Conservation (phyloP, 2,113 vertebrate genomes). For the Dinomys branickii region DNA sequence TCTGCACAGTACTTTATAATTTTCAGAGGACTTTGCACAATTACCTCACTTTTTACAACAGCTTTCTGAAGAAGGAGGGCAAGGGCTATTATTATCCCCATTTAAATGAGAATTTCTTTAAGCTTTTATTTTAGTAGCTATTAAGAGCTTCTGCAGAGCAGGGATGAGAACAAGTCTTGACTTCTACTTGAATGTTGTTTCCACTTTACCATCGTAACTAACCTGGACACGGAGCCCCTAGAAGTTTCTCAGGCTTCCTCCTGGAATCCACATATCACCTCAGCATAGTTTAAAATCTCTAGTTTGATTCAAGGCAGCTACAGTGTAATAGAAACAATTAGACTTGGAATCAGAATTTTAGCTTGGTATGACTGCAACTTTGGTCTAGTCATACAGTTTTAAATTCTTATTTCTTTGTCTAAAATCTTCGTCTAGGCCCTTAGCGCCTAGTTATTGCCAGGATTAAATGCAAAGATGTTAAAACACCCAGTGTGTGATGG, state of each 20-base stretch:
- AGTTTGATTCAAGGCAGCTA: constrained; percentile 10
- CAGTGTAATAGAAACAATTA: not conserved
- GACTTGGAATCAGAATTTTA: constrained; percentile 38
- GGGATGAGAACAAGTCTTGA: constrained; percentile 40
- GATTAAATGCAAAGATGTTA: constrained; percentile 31
- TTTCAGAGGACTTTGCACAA: constrained; percentile 62
- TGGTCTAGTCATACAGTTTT: constrained; percentile 44
- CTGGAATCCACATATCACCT: not conserved
- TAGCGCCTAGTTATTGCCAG: not conserved
- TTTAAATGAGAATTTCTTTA: constrained; percentile 58
- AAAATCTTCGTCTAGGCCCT: not conserved
- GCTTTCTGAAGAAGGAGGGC: constrained; percentile 45
- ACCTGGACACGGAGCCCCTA: not conserved
- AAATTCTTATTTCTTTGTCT: constrained; percentile 44
- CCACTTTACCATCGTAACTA: not conserved
- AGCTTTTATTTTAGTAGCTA: constrained; percentile 54
- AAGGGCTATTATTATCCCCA: constrained; percentile 24
- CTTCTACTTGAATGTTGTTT: constrained; percentile 46
- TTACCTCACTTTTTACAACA: constrained; percentile 60
- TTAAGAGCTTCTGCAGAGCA: constrained; percentile 57
- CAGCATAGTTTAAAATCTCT: constrained; percentile 49
- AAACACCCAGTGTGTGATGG: not conserved
- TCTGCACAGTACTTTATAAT: constrained; percentile 54
- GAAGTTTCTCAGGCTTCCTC: constrained; percentile 34
- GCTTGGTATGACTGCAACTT: not conserved